Percentiles rank a stretch among this genome's conserved stretches.
phyloP scores from a whole-genome alignment of 2,797 vertebrate species.

The Ispidina picta region DNA sequence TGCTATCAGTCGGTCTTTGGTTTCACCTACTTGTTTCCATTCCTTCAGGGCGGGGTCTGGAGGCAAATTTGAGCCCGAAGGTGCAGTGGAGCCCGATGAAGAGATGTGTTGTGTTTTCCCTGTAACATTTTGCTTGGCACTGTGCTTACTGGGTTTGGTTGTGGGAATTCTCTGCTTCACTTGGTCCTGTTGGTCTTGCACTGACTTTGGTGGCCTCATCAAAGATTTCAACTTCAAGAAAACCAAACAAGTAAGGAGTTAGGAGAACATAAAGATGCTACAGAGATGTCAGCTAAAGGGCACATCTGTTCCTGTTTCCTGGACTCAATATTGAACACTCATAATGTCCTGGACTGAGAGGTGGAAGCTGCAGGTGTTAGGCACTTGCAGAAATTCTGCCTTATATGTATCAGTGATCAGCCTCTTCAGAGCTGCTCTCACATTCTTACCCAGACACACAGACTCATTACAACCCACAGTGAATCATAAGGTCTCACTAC shows the following conservation, averaged over 20 bases:
- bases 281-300: background rate
- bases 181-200: constrained; percentile 55
- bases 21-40: constrained; percentile 87
- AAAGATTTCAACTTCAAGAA: constrained; percentile 88
- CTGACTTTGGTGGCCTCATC: constrained; percentile 80
- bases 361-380: background rate
- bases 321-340: background rate
- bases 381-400: background rate
- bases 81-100: constrained; percentile 51
- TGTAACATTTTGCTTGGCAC: background rate
- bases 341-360: background rate
- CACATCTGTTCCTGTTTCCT: background rate
- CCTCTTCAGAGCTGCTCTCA: background rate
- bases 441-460: background rate
- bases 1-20: background rate
- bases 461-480: background rate
- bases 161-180: background rate
- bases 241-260: background rate
- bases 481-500: background rate
- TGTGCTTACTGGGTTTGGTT: background rate
- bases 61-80: constrained; percentile 37
- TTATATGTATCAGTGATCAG: background rate
- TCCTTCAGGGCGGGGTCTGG: constrained; percentile 77
- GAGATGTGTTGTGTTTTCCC: background rate
- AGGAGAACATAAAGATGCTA: background rate